These are phyloP conservation scores for Dendroctonus valens DNA, from an alignment of 1,140 invertebrate genomes.

Conservation along the genomic window DNA sequence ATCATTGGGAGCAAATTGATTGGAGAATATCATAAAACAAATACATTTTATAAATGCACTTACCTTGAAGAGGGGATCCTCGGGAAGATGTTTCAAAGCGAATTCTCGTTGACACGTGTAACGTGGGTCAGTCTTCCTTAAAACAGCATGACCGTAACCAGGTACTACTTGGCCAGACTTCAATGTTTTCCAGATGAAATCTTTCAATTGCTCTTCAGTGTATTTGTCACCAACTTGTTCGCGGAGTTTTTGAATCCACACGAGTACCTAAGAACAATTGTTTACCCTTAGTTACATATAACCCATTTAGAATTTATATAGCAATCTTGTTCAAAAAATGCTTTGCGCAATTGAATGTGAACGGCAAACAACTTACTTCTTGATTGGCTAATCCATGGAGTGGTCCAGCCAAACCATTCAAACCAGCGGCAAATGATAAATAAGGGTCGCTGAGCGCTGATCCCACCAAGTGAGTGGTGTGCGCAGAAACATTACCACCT, in stretches of 20 bases:
- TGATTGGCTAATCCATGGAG: constrained; percentile 91
- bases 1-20: too few species aligned
- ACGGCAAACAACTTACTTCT: constrained; percentile 55
- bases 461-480: constrained; percentile 84
- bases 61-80: constrained; percentile 80
- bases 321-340: neutral
- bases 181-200: constrained; percentile 85
- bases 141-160: constrained; percentile 88
- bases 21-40: too few species aligned
- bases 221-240: constrained; percentile 68
- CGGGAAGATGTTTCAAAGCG: constrained; percentile 81
- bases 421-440: constrained; percentile 79
- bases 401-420: constrained; percentile 85
- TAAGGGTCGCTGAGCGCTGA: constrained; percentile 89
- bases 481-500: constrained; percentile 86
- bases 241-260: constrained; percentile 71
- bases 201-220: constrained; percentile 75
- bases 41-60: constrained; percentile 12
- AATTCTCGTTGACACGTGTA: constrained; percentile 89
- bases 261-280: constrained; percentile 57
- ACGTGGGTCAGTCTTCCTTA: constrained; percentile 87
- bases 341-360: neutral
- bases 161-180: constrained; percentile 90
- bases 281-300: constrained; percentile 8
- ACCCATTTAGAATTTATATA: neutral